Percentiles rank a stretch among this genome's conserved stretches.
Conservation (phyloP, 1,140 invertebrate species). For the Drosophila nigromelanica region DNA sequence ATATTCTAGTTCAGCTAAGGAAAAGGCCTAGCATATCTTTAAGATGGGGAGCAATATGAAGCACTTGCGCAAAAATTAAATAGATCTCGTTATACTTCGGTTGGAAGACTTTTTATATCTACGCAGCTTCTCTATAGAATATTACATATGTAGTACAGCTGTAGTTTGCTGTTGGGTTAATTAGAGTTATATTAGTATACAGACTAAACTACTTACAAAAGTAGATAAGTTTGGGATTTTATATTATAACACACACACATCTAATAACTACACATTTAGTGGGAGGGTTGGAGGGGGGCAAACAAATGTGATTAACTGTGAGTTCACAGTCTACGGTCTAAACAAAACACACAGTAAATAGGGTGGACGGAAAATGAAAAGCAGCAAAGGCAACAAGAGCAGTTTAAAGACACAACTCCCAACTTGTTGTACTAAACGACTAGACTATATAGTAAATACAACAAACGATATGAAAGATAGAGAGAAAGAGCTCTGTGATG, state of each 20-base stretch:
- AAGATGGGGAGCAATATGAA: neutral
- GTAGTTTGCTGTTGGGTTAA: neutral
- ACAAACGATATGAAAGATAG: slow-evolving; percentile 27
- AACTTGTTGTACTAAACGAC: slow-evolving; percentile 7
- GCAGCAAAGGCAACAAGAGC: slow-evolving; percentile 3
- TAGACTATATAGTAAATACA: slow-evolving; percentile 35
- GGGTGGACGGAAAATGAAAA: slow-evolving; percentile 1
- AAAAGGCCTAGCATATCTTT: neutral
- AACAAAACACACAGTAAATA: slow-evolving; percentile 27
- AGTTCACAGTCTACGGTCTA: slow-evolving; percentile 30
- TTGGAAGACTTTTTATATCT: neutral
- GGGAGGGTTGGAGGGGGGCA: slow-evolving; percentile 7
- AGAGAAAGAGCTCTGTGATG: slow-evolving; percentile 18
- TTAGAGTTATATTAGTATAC: slow-evolving; percentile 24
- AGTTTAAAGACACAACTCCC: slow-evolving; percentile 5
- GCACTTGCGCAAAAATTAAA: neutral
- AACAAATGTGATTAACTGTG: slow-evolving; percentile 34
- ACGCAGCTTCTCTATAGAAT: slow-evolving; percentile 3
- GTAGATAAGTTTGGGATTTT: slow-evolving; percentile 22
- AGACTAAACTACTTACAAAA: slow-evolving; percentile 41
- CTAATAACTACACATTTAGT: slow-evolving; percentile 51
- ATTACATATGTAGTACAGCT: slow-evolving; percentile 1
- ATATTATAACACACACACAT: slow-evolving; percentile 30
- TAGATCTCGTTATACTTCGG: neutral
- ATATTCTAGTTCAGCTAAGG: slow-evolving; percentile 7